Evolutionary conservation across 30 jellyfish, hydroid and myxozoan genomes (phyloP).

Genomic region (Catostylus mosaicus): DNA sequence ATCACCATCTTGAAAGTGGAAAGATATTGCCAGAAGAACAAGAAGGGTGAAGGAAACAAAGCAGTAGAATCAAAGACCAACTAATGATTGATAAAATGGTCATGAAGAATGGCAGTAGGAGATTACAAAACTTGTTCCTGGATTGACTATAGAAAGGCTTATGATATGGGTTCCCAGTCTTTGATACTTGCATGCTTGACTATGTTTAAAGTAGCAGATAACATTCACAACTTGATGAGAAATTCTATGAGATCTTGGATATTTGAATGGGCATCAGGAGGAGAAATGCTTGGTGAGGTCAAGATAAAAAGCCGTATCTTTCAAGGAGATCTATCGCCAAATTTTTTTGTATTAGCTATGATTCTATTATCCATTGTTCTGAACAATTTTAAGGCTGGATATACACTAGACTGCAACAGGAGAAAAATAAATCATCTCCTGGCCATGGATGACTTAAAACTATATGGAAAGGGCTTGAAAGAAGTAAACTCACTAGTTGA

Average conservation of each 20-base stretch:
- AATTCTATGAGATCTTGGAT: constrained; percentile 14
- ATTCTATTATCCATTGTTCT: constrained; percentile 9
- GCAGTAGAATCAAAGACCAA: constrained; percentile 32
- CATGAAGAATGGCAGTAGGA: constrained; percentile 28
- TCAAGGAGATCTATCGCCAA: constrained; percentile 64
- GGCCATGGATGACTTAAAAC: constrained; percentile 51
- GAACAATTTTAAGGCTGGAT: background rate
- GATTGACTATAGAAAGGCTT: constrained; percentile 13
- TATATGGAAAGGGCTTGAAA: constrained; percentile 2
- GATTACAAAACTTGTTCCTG: constrained; percentile 33
- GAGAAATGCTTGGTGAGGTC: constrained; percentile 3
- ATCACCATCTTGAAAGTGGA: background rate
- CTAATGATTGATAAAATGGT: constrained; percentile 32
- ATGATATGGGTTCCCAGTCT: constrained; percentile 10
- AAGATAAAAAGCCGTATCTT: constrained; percentile 29
- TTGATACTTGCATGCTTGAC: constrained; percentile 11
- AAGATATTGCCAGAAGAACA: constrained; percentile 29
- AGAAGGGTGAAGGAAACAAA: constrained; percentile 41
- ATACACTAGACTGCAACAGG: background rate
- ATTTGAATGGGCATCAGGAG: background rate
- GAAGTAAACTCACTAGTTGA: background rate
- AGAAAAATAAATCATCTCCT: constrained; percentile 43
- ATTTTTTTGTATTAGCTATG: constrained; percentile 23
- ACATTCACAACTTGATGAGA: background rate
- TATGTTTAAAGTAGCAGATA: constrained; percentile 11